Percentiles rank a stretch among this genome's conserved stretches.
Conservation (phyloP, 2,888 invertebrate species). For the Malacosoma neustria region DNA sequence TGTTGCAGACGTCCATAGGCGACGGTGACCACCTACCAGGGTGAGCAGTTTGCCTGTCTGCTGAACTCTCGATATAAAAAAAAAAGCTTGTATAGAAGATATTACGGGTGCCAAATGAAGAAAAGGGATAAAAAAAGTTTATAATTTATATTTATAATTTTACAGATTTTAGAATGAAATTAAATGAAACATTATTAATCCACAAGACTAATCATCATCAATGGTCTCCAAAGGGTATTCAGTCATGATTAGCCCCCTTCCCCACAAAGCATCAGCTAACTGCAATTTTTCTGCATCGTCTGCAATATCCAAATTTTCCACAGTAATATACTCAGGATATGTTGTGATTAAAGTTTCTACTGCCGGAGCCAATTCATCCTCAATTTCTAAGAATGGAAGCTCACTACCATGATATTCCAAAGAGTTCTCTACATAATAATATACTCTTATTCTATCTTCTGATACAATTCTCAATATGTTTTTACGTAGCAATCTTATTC, state of each 20-base stretch:
- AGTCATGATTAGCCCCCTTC: slow-evolving; percentile 86
- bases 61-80: no score
- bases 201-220: slow-evolving; percentile 56
- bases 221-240: slow-evolving; percentile 72
- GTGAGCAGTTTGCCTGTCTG: no score
- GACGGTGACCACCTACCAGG: no score
- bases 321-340: slow-evolving; percentile 85
- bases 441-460: slow-evolving; percentile 79
- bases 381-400: slow-evolving; percentile 80
- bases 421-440: slow-evolving; percentile 90
- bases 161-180: no score
- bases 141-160: no score
- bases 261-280: slow-evolving; percentile 84
- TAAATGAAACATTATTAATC: no score
- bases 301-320: slow-evolving; percentile 81
- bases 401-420: slow-evolving; percentile 90
- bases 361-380: slow-evolving; percentile 78
- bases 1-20: no score
- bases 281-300: slow-evolving; percentile 78
- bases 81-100: no score
- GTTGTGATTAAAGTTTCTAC: slow-evolving; percentile 80
- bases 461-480: slow-evolving; percentile 77
- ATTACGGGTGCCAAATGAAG: no score
- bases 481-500: slow-evolving; percentile 73
- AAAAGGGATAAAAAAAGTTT: no score